A percentile compares a stretch with the other conserved stretches of the same genome.
Conservation (phyloP, 2,113 vertebrate species). For the Talpa occidentalis region DNA sequence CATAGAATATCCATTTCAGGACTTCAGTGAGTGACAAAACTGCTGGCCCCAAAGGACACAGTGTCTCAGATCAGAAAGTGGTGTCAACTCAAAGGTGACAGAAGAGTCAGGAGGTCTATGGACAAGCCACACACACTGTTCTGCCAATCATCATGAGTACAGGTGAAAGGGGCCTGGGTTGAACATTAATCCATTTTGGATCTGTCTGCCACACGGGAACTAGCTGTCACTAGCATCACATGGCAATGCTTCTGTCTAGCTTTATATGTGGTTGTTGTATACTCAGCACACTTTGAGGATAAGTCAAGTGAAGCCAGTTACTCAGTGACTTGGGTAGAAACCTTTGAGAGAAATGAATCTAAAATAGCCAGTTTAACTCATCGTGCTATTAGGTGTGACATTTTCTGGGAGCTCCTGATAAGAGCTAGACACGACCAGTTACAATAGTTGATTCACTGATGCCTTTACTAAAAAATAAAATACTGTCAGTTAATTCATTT, state of each 20-base stretch:
- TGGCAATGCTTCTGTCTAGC: background rate
- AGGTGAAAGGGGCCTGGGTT: constrained; percentile 71
- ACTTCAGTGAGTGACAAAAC: constrained; percentile 57
- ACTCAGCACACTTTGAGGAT: background rate
- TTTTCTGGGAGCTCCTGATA: background rate
- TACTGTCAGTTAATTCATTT: constrained; percentile 67
- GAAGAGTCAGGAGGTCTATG: constrained; percentile 63
- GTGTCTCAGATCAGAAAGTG: constrained; percentile 75
- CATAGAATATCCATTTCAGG: background rate
- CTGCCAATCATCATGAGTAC: constrained; percentile 26
- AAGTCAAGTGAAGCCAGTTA: background rate
- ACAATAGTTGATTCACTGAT: background rate
- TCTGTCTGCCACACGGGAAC: background rate
- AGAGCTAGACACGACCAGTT: background rate
- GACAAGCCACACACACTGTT: constrained; percentile 55
- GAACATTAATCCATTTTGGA: constrained; percentile 26
- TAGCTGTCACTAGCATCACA: constrained; percentile 27
- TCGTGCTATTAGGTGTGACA: background rate
- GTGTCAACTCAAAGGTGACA: constrained; percentile 51
- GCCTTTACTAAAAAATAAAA: background rate
- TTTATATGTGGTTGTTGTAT: background rate
- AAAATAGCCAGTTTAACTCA: background rate
- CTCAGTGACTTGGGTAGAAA: background rate
- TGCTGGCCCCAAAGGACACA: constrained; percentile 57
- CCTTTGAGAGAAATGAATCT: background rate